These are phyloP conservation scores for Ceratoteleas bidentatus DNA, from an alignment of 1,140 invertebrate genomes.

Conservation along the genomic window DNA sequence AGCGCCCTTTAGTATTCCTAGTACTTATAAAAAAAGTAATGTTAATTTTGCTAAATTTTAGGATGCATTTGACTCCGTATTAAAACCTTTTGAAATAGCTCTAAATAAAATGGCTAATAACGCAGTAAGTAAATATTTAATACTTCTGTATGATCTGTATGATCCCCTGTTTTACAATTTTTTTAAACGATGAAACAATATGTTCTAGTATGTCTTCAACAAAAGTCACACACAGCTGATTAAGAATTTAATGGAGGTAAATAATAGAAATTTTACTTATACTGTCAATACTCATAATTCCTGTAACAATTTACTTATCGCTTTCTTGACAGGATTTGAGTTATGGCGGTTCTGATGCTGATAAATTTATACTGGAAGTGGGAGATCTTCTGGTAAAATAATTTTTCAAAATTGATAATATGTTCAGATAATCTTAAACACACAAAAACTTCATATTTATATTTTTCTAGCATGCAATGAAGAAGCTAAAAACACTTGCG, in stretches of 20 bases:
- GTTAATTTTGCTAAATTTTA: not conserved
- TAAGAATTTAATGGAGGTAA: constrained; percentile 1
- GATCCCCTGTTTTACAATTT: not conserved
- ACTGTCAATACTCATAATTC: not conserved
- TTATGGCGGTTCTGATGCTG: not conserved
- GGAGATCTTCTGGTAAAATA: not conserved
- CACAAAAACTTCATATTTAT: not conserved
- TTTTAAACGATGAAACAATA: not conserved
- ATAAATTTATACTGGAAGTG: too few species aligned
- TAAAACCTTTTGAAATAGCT: not conserved
- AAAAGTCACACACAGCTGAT: not conserved
- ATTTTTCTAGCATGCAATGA: not conserved
- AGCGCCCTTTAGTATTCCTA: too few species aligned
- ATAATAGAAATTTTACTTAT: not conserved
- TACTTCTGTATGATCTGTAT: not conserved
- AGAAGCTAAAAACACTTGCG: not conserved
- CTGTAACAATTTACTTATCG: not conserved
- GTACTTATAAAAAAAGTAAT: not conserved
- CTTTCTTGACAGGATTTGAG: not conserved
- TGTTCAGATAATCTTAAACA: not conserved
- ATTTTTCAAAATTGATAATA: not conserved
- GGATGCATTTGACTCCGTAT: not conserved
- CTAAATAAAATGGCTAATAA: not conserved
- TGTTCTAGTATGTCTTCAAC: not conserved
- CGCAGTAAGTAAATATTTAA: not conserved